Conservation (phyloP, 2,113 vertebrate genomes). For the Alces alces region DNA sequence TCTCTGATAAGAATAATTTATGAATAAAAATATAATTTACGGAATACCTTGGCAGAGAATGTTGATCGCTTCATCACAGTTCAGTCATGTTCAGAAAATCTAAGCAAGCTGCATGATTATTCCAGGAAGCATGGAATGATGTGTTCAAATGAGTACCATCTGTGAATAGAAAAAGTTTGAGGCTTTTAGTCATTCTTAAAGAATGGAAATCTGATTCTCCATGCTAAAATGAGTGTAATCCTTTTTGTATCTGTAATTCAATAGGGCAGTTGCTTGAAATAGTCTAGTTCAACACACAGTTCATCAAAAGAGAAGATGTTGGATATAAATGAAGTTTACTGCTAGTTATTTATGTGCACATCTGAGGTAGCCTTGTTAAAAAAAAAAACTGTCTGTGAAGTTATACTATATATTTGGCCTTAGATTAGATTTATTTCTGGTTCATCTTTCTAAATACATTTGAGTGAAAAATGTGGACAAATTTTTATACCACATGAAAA, state of each 20-base stretch:
- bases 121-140: slow-evolving; percentile 80
- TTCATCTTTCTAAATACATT: slow-evolving; percentile 19
- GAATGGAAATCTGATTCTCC: slow-evolving; percentile 85
- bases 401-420: slow-evolving; percentile 42
- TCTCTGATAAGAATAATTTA: slow-evolving; percentile 65
- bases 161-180: slow-evolving; percentile 77
- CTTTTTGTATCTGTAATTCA: slow-evolving; percentile 85
- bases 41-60: slow-evolving; percentile 69
- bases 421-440: slow-evolving; percentile 25
- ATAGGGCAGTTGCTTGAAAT: slow-evolving; percentile 80
- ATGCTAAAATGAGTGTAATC: slow-evolving; percentile 83
- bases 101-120: slow-evolving; percentile 79
- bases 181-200: slow-evolving; percentile 83
- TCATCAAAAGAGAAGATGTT: slow-evolving; percentile 72
- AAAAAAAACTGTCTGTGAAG: not conserved
- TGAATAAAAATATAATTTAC: slow-evolving; percentile 66
- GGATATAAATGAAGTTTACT: slow-evolving; percentile 73
- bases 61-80: slow-evolving; percentile 79
- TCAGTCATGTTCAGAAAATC: slow-evolving; percentile 83
- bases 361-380: not conserved
- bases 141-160: slow-evolving; percentile 85
- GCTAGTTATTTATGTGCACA: slow-evolving; percentile 49
- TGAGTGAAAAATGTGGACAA: slow-evolving; percentile 3
- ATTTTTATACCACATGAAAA: slow-evolving; percentile 14
- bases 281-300: slow-evolving; percentile 67